Evolutionary conservation across 92 coral and sea anemone genomes (phyloP).

Genomic region (Bergia puertoricense): DNA sequence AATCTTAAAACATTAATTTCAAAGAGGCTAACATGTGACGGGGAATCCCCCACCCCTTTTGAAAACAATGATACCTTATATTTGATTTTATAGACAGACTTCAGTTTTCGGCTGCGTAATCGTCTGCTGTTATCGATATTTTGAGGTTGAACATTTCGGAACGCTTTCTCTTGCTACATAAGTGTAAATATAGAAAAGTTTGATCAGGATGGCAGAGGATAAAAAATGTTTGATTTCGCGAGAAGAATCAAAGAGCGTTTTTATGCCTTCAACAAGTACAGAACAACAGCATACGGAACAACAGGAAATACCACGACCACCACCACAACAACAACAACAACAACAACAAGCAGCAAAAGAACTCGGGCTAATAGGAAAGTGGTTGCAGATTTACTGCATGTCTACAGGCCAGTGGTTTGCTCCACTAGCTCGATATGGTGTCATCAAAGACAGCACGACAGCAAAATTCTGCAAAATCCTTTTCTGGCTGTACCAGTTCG

Average conservation of each 20-base stretch:
- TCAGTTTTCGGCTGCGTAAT: no score
- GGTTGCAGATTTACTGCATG: slow-evolving; percentile 23
- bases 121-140: not conserved
- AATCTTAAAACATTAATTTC: not conserved
- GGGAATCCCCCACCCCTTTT: not conserved
- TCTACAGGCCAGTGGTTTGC: slow-evolving; percentile 49
- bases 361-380: not conserved
- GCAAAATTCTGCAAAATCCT: not conserved
- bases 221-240: not conserved
- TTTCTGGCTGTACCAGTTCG: slow-evolving; percentile 32
- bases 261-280: no score
- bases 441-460: not conserved
- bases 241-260: not conserved
- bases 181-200: not conserved
- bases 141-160: not conserved
- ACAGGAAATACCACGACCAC: not conserved
- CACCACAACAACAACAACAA: no score
- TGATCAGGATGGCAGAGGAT: not conserved
- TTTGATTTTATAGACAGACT: no score
- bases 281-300: not conserved
- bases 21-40: not conserved
- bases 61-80: not conserved
- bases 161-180: not conserved
- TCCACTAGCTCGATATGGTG: not conserved
- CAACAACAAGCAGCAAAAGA: not conserved